Conservation (phyloP, 2,888 invertebrate species). For the Neoaliturus tenellus region DNA sequence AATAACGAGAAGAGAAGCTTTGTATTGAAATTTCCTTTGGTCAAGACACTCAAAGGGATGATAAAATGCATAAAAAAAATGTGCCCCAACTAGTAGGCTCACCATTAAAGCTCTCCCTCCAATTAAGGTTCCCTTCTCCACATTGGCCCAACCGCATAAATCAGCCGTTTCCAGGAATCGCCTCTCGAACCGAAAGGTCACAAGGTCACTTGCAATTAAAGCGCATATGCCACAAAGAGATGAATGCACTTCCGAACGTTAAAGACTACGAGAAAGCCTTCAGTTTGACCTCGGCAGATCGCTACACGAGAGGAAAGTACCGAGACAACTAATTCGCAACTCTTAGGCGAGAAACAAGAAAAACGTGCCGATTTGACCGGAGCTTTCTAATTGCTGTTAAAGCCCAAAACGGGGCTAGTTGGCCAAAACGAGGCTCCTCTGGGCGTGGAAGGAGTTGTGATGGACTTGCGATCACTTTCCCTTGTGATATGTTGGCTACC, state of each 20-base stretch:
- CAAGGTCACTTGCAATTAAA: not conserved
- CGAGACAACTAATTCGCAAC: not conserved
- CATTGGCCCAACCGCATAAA: not conserved
- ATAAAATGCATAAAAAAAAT: too few species aligned
- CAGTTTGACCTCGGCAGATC: not conserved
- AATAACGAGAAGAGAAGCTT: too few species aligned
- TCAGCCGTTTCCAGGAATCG: too few species aligned
- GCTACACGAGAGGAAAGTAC: not conserved
- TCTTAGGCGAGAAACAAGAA: conserved; percentile 18
- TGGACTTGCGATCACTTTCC: not conserved
- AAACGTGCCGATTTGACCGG: not conserved
- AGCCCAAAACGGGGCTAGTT: conserved; percentile 23
- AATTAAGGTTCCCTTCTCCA: too few species aligned
- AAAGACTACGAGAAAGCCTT: not conserved
- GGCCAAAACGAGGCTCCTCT: not conserved
- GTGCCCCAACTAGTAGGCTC: too few species aligned
- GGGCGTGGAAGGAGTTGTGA: not conserved
- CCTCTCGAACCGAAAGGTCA: not conserved
- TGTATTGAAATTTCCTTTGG: too few species aligned
- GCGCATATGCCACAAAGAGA: not conserved
- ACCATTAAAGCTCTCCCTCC: too few species aligned
- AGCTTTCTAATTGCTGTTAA: conserved; percentile 5
- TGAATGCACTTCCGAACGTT: not conserved
- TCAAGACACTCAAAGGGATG: too few species aligned
- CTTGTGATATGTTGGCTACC: not conserved